Percentiles rank a stretch among this genome's conserved stretches.
These are phyloP conservation scores for Capitulum mitella DNA, from an alignment of 2,888 invertebrate species.

Conservation along the genomic window DNA sequence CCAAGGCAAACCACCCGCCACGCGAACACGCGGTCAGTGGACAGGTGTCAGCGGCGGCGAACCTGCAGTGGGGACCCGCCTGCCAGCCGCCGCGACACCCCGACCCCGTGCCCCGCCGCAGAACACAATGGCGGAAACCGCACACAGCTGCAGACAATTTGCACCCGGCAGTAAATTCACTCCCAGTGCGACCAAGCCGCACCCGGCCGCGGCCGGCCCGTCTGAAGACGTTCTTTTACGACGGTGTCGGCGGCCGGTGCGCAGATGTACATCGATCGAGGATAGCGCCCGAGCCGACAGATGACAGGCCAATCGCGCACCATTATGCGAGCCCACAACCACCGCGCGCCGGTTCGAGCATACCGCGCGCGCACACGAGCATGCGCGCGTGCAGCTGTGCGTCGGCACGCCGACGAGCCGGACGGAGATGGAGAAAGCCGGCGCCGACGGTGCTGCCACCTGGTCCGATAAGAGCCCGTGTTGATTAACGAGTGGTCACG, in stretches of 20 bases:
- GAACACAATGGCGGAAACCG: background rate
- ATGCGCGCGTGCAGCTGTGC: background rate
- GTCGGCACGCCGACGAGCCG: background rate
- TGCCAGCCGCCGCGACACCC: too few relatives aligned
- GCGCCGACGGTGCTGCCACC: background rate
- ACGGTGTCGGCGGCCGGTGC: too few relatives aligned
- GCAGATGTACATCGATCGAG: too few relatives aligned
- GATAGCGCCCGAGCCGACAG: too few relatives aligned
- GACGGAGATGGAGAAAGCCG: conserved; percentile 13
- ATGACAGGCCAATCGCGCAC: too few relatives aligned
- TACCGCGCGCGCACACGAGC: background rate
- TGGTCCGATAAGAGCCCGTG: too few relatives aligned
- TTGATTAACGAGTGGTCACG: conserved; percentile 7
- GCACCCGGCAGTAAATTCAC: background rate
- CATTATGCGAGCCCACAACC: background rate
- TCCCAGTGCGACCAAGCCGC: too few relatives aligned
- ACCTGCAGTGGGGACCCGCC: too few relatives aligned
- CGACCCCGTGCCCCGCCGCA: background rate
- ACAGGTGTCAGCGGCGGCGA: background rate
- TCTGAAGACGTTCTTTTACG: too few relatives aligned
- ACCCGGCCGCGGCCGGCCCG: too few relatives aligned
- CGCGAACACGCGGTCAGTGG: too few relatives aligned
- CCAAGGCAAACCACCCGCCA: too few relatives aligned
- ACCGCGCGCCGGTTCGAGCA: background rate
- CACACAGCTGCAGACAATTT: background rate